These are phyloP conservation scores for Paramormyrops hopkinsi DNA, from an alignment of 2,797 vertebrate genomes.

Conservation along the genomic window DNA sequence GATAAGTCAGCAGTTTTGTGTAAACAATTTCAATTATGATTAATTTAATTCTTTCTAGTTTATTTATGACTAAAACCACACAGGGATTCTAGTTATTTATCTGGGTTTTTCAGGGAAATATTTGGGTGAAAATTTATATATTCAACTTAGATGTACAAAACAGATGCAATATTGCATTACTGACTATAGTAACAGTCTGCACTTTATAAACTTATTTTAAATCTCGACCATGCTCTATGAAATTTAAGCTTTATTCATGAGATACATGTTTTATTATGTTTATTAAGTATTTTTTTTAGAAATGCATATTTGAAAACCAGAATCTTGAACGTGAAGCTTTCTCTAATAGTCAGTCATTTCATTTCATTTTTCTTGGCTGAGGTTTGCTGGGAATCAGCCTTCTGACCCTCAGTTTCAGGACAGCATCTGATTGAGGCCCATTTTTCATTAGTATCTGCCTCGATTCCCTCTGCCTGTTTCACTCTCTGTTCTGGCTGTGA, in stretches of 20 bases:
- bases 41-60: neutral
- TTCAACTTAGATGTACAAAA: neutral
- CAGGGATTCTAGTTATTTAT: neutral
- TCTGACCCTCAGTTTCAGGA: neutral
- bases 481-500: neutral
- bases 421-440: neutral
- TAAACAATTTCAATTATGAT: neutral
- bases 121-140: neutral
- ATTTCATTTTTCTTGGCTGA: neutral
- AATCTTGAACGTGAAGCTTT: neutral
- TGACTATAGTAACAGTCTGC: neutral
- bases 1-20: neutral
- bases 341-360: neutral
- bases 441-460: neutral
- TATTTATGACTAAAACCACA: neutral
- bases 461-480: neutral
- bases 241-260: neutral
- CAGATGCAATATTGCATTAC: neutral
- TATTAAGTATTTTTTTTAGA: neutral
- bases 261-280: neutral
- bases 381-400: neutral
- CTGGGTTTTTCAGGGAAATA: neutral
- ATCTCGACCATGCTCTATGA: neutral
- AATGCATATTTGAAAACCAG: neutral
- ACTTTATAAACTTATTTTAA: neutral